Base-by-base conservation (phyloP, 1,140 invertebrate genomes). In the Anoplolepis gracilipes region DNA sequence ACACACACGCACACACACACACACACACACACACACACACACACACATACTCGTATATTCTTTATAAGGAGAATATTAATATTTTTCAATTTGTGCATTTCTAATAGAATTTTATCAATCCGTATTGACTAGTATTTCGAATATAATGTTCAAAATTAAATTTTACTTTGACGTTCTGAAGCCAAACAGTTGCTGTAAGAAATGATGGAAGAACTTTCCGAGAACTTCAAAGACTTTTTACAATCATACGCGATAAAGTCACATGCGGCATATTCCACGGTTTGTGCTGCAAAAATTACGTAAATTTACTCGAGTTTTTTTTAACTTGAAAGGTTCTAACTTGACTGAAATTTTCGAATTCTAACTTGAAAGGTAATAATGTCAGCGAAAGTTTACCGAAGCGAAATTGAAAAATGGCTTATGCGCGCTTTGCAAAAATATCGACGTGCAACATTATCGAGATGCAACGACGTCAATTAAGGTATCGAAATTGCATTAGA, bases 401-500 rank as follows among this genome's bases (percentile, higher is more conserved):
- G 1, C 30, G 30, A n/a, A 30, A 4, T 42, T n/a, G 49, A 25
- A 42, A 22, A 57, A 33, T 22, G 55, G 55, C 36, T 61, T 57
- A 25, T 76, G 73, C 55, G 57, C 28, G 57, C 19, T 42, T n/a
- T 10, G 19, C 33, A 19, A 76, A 76, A 76, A 57, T 76, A 62
- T 76, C 33, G 57, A 76, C 25, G 55, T 62, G 19, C 28, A 62
- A 62, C 36, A 39, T 75, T 55, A 33, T 49, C 39, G 73, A 19
- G 57, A 46, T 42, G 73, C 36, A 64, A 62, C 42, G 67, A 70
- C 33, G 72, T 75, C 30, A 70, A 81, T 70, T 70, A 70, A 70
- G 62, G 75, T 39, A 55, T 81, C 62, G 25, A 81, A 81, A 81
- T 81, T 70, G 22, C 30, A 30, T 70, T 70, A 81, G 7, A 13